phyloP scores from a whole-genome alignment of 2,888 invertebrate genomes.

The Spicauda simplicius region DNA sequence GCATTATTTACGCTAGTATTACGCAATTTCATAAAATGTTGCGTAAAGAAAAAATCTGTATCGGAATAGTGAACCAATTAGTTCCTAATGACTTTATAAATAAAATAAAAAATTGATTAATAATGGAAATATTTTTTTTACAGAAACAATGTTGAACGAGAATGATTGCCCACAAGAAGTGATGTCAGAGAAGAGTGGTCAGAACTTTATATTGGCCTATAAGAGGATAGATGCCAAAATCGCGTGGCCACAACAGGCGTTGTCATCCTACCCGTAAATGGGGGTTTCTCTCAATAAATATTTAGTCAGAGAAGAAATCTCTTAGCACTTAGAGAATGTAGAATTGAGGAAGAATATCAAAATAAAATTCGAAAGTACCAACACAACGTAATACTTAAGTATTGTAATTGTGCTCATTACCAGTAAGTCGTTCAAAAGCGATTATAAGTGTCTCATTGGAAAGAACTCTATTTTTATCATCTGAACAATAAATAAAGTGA shows the following conservation, averaged over 20 bases:
- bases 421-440: conserved; percentile 45
- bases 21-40: not conserved
- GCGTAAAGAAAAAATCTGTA: too few relatives aligned
- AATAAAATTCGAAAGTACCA: conserved; percentile 24
- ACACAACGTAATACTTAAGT: conserved; percentile 31
- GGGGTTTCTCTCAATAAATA: conserved; percentile 43
- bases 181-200: conserved; percentile 88
- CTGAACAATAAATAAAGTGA: conserved; percentile 69
- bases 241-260: conserved; percentile 93
- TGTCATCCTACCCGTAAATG: conserved; percentile 72
- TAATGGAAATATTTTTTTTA: conserved; percentile 50
- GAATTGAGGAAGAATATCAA: conserved; percentile 37
- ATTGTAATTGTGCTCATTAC: conserved; percentile 53
- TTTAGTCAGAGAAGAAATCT: conserved; percentile 42
- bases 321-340: conserved; percentile 39
- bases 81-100: too few relatives aligned
- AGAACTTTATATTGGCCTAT: conserved; percentile 96
- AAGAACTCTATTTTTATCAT: conserved; percentile 65
- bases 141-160: conserved; percentile 95
- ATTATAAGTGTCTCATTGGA: conserved; percentile 40
- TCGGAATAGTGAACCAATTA: too few relatives aligned
- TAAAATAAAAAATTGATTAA: too few relatives aligned
- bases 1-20: conserved; percentile 6
- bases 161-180: conserved; percentile 96
- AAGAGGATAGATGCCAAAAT: conserved; percentile 98